Percentiles rank a stretch among this genome's conserved stretches.
These are phyloP conservation scores for Chymomyza fuscimana DNA, from an alignment of 2,888 invertebrate genomes.

Conservation along the genomic window DNA sequence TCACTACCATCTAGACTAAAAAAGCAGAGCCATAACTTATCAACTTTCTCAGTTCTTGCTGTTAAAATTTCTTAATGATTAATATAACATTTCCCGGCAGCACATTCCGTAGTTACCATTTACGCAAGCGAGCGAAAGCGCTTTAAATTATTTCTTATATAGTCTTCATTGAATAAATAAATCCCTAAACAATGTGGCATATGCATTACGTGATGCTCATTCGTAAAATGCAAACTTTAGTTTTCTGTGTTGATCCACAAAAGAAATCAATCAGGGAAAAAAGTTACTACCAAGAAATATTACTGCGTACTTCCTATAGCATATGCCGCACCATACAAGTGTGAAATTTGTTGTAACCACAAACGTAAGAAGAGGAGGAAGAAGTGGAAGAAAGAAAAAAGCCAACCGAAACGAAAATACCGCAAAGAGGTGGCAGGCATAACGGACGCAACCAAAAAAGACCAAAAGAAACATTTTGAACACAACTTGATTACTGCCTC, in stretches of 20 bases:
- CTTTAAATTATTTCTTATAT: neutral
- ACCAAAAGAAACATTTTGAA: constrained; percentile 54
- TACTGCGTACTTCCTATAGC: neutral
- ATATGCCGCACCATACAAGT: constrained; percentile 48
- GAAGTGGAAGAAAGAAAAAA: constrained; percentile 8
- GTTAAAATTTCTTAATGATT: too few species aligned
- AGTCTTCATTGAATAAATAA: neutral
- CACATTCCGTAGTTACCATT: too few species aligned
- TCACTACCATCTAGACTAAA: too few species aligned
- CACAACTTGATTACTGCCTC: constrained; percentile 76
- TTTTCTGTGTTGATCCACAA: neutral
- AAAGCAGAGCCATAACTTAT: too few species aligned
- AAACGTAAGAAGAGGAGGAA: constrained; percentile 23
- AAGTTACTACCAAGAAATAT: neutral
- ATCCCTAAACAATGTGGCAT: neutral
- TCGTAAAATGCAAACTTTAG: neutral
- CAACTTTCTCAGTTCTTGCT: too few species aligned
- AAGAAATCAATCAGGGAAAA: constrained; percentile 6
- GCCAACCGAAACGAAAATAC: constrained; percentile 64
- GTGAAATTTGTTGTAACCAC: constrained; percentile 74
- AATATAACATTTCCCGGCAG: too few species aligned
- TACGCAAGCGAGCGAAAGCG: neutral
- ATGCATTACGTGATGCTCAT: neutral
- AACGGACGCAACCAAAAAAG: constrained; percentile 47
- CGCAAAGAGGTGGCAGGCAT: constrained; percentile 62